Base-by-base conservation (phyloP, 2,888 invertebrate species). In the Pelosia muscerda region DNA sequence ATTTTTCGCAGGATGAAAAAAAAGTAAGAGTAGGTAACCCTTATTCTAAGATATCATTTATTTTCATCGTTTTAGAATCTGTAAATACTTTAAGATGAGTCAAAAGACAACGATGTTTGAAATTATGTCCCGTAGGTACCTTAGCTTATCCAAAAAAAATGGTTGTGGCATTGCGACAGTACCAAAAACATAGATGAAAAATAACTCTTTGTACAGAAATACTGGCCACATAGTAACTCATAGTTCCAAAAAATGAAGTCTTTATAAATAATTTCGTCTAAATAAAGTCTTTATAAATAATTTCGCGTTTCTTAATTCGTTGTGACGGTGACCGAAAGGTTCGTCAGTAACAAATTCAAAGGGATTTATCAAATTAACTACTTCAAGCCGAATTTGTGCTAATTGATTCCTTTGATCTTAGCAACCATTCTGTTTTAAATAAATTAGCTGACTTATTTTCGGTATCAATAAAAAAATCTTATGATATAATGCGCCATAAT, bases 301-400 rank as follows among this genome's bases (percentile, higher is more conserved):
- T 77, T 79, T 65, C 11, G 65, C 59, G 71, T 72, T 75, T 64
- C 63, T 74, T 84, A 87, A 89, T 85, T 83, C 82, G 78, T 81
- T 83, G 86, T 89, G 90, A 90, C 90, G 89, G 84, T 84, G 84
- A 83, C 83, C 84, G 85, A 86, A 84, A 82, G 66, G 84, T 84
- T 77, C 75, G 80, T 85, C 86, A 69, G 69, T 49, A 66, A 87
- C 85, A 86, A 88, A 88, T 86, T 84, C 72, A 75, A 76, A 71
- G 76, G 74, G 75, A 81, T 83, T 79, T 83, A 78, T 81, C 78
- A 84, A 86, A 84, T 85, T 86, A 81, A 81, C 76, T 76, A 79
- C 79, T 77, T 71, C 72, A 68, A 76, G 72, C 73, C 69, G 69
- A 70, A 72, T 72, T 72, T 63, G 49, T 74, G 66, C 71, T 81